Conservation (phyloP, 23 tunicate species). For the Ascidia mentula region DNA sequence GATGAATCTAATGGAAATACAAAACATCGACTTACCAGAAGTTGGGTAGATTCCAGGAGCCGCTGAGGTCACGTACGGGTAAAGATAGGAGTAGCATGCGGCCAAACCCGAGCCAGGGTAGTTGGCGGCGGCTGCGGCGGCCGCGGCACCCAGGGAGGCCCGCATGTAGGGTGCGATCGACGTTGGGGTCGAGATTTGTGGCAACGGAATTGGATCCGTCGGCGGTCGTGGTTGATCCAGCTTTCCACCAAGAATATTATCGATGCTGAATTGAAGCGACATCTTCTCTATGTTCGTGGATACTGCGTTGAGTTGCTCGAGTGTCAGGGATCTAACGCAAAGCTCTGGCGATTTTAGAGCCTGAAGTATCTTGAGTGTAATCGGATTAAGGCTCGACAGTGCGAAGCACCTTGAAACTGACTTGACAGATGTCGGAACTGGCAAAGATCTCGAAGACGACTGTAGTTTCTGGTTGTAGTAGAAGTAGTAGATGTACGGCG, state of each 20-base stretch:
- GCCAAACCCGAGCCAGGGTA: slow-evolving; percentile 55
- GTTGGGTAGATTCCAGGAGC: slow-evolving; percentile 47
- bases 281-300: slow-evolving; percentile 23
- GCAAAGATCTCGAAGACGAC: not conserved
- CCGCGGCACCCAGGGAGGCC: slow-evolving; percentile 78
- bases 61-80: slow-evolving; percentile 72
- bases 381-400: slow-evolving; percentile 21
- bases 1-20: too few relatives aligned
- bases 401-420: slow-evolving; percentile 2
- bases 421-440: slow-evolving; percentile 10
- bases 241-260: slow-evolving; percentile 72
- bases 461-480: not conserved
- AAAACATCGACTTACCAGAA: slow-evolving; percentile 27
- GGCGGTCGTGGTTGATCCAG: slow-evolving; percentile 17
- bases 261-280: slow-evolving; percentile 95
- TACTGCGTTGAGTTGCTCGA: not conserved
- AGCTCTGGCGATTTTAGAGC: not conserved
- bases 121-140: slow-evolving; percentile 74
- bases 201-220: slow-evolving; percentile 16
- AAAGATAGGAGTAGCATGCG: slow-evolving; percentile 73
- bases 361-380: not conserved
- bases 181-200: slow-evolving; percentile 38
- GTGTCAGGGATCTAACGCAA: slow-evolving; percentile 28
- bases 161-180: slow-evolving; percentile 78
- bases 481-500: slow-evolving; percentile 17